Evolutionary conservation across 2,113 vertebrate species (phyloP).

Genomic region (Neolamprologus longior): DNA sequence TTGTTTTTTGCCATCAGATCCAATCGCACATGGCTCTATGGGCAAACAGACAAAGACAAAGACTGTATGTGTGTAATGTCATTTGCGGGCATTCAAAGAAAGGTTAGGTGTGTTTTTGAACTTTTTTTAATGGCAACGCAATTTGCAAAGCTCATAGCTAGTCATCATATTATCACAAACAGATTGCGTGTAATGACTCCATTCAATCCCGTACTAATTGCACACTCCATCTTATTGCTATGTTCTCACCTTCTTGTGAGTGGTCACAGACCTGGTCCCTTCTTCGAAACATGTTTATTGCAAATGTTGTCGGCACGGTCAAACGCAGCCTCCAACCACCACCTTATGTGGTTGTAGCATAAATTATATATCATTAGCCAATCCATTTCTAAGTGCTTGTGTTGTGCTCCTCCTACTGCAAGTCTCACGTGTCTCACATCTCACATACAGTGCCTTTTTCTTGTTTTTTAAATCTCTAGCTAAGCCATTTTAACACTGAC

Average conservation of each 20-base stretch:
- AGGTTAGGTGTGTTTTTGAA: accelerated
- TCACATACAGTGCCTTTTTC: neutral
- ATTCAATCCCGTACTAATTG: accelerated
- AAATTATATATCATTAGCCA: neutral
- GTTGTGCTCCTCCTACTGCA: neutral
- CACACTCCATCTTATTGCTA: neutral
- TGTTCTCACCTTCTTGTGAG: neutral
- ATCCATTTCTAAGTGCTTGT: neutral
- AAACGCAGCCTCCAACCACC: neutral
- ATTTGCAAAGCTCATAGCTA: neutral
- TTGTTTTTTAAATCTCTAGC: neutral
- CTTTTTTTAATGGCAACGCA: too few species aligned
- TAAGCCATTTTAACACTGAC: neutral
- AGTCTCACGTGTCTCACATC: neutral
- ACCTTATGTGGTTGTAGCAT: neutral
- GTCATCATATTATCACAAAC: neutral
- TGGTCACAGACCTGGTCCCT: neutral
- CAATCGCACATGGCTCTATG: neutral
- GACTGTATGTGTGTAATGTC: accelerated
- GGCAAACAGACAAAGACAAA: neutral
- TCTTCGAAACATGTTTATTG: neutral
- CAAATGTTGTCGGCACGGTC: neutral
- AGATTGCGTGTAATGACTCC: neutral
- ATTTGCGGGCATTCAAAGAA: neutral
- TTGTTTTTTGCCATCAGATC: neutral